A percentile compares a stretch with the other conserved stretches of the same genome.
Conservation (phyloP, 2,888 invertebrate genomes). For the Tachina fera region DNA sequence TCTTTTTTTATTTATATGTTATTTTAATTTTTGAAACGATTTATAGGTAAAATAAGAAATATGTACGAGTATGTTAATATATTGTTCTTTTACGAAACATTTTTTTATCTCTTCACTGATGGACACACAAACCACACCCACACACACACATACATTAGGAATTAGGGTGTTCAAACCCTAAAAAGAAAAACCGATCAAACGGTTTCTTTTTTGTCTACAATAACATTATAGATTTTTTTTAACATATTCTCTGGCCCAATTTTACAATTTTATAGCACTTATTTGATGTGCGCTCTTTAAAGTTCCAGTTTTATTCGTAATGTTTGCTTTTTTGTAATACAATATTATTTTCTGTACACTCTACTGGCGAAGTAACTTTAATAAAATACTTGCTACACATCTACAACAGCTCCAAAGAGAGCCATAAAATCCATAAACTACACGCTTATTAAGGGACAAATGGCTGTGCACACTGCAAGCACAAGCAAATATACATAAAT, state of each 20-base stretch:
- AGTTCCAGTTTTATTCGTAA: too few relatives aligned
- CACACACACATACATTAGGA: neutral
- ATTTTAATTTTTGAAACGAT: neutral
- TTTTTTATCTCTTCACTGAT: neutral
- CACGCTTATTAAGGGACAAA: neutral
- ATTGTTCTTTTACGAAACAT: neutral
- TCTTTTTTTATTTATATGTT: neutral
- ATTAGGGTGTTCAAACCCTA: too few relatives aligned
- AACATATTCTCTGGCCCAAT: too few relatives aligned
- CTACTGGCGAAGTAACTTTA: neutral
- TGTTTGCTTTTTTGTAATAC: too few relatives aligned
- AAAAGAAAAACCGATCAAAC: too few relatives aligned
- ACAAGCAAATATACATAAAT: neutral
- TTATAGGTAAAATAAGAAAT: neutral
- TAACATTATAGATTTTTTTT: too few relatives aligned
- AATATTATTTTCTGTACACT: too few relatives aligned
- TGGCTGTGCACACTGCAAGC: too few relatives aligned
- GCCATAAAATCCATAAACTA: conserved; percentile 23
- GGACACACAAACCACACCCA: neutral
- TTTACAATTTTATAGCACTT: too few relatives aligned
- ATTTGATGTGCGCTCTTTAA: too few relatives aligned
- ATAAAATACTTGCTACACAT: neutral
- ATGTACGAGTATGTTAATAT: neutral
- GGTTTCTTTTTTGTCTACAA: too few relatives aligned
- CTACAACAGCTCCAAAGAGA: neutral